Percentiles rank a stretch among this genome's conserved stretches.
Conservation (phyloP, 2,888 invertebrate genomes). For the Plagiodera versicolora region DNA sequence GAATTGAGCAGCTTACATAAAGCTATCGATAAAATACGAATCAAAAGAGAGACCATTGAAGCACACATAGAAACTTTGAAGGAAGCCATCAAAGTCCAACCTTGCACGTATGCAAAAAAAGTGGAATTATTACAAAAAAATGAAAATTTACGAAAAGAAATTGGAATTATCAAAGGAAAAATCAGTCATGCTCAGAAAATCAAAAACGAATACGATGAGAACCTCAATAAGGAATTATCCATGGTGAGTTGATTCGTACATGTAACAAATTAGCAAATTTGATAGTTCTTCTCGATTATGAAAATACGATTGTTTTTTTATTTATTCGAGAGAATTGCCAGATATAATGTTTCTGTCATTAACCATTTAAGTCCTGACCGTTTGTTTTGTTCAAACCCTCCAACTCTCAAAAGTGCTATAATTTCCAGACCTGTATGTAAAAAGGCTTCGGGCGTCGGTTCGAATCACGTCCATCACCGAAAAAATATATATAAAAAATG, state of each 20-base stretch:
- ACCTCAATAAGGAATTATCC: conserved; percentile 7
- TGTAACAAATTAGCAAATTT: too few relatives aligned
- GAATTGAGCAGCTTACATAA: conserved; percentile 11
- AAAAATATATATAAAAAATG: too few relatives aligned
- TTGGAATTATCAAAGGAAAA: conserved; percentile 16
- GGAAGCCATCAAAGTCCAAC: conserved; percentile 13
- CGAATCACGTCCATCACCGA: too few relatives aligned
- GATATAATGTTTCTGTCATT: too few relatives aligned
- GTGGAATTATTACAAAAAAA: conserved; percentile 12
- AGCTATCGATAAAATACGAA: conserved; percentile 11
- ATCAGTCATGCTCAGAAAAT: conserved; percentile 16
- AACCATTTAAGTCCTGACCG: too few relatives aligned
- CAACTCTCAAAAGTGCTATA: too few relatives aligned
- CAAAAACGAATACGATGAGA: conserved; percentile 18
- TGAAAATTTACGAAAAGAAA: conserved; percentile 15
- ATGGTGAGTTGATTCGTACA: conserved; percentile 11
- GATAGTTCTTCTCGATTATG: too few relatives aligned
- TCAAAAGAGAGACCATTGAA: not conserved
- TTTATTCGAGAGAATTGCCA: too few relatives aligned
- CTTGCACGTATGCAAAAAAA: conserved; percentile 22
- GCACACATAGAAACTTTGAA: conserved; percentile 6
- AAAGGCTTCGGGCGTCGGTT: too few relatives aligned
- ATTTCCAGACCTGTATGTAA: too few relatives aligned
- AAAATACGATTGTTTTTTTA: too few relatives aligned
- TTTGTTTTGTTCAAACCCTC: too few relatives aligned